Evolutionary conservation across 2,113 vertebrate species (phyloP), one percentile per base, ranked within the genome.

Genomic region (Mustela lutreola): DNA sequence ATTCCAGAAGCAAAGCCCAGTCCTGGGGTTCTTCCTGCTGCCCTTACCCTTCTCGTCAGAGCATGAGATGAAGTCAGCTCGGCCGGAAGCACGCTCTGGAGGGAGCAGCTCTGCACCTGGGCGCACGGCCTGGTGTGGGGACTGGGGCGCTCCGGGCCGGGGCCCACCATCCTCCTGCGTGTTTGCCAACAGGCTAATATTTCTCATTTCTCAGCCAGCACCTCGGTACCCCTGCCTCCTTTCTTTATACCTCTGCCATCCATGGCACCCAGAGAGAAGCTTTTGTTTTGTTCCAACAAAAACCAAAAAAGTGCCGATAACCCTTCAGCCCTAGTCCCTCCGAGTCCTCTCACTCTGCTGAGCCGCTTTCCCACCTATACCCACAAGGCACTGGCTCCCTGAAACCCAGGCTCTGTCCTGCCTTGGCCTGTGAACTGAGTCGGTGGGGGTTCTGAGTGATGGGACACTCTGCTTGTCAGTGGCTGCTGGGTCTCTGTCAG

Each of bases 81-180:
- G 33, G 48, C 24, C 1, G 1, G 70, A 2, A 31, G 16, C 56
- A 63, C 2, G 3, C 53, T 60, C 5, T 6, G 39, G 11, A 48
- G 24, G 0, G 36, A 36, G 71, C 5, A 9, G 31, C 48, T 4
- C 2, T 33, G 18, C 2, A 33, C 10, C 56, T 14, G 7, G 42
- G 75, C 0, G 39, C 31, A 9, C 0, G 1, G n/a, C 19, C 78
- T 42, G 31, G 36, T 11, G 22, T 90, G 56, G 10, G 26, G 67
- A 36, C 14, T 0, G 3, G 62, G 22, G 15, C 18, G 0, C 31
- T 4, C 22, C 11, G 22, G 88, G 21, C 5, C 0, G 0, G 21
- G 33, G 26, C 39, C 36, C 31, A 11, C 6, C 1, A 15, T 31
- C 58, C 33, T 42, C 31, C 9, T 1, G 28, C 4, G 36, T 36